Base-by-base conservation (phyloP, 2,888 invertebrate species). In the Branchellion lobata region DNA sequence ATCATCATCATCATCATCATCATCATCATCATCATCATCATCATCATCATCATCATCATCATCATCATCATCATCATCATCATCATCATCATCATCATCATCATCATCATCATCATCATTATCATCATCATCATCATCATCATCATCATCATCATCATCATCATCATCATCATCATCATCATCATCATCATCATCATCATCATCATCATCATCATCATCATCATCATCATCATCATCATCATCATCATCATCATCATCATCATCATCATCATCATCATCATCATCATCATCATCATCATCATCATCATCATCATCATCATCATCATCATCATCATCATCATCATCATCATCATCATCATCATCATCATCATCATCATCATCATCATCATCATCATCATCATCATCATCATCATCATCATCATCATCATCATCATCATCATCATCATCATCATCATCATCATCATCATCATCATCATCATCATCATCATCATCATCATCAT, bases 401-500 rank as follows among this genome's bases (percentile, higher is more conserved):
- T 75, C 78, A 51, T 79, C 95, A 93, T 88, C 95, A 95, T 90
- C 95, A 96, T 73, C 33, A 78, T 33, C 65, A 68, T 33, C 33
- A 68, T 2, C n/a, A 2, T 27, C 34, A 57, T 31, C 78, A 68
- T 31, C 21, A 53, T 36, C 57, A 57, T 61, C 24, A 2, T 65
- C 65, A 24, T 65, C 5, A 18, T 14, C 65, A 24, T 65, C 65
- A 24, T 27, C 68, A 5, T 27, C 0, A 27, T 68, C 5, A 68
- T 68, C 65, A 2, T 65, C 65, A 65, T 14, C 68, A n/a, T 68
- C 0, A 27, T 68, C 29, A 1, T 27, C 65, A 65, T 68, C 27
- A 68, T 68, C 5, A 5, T 68, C 68, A 33, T 3, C 27, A 27
- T 14, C 5, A 2, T 2, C 5, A n/a, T 68, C 68, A 24, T 68